Conservation (phyloP, 2,797 vertebrate genomes). For the Phalloptychus januarius region DNA sequence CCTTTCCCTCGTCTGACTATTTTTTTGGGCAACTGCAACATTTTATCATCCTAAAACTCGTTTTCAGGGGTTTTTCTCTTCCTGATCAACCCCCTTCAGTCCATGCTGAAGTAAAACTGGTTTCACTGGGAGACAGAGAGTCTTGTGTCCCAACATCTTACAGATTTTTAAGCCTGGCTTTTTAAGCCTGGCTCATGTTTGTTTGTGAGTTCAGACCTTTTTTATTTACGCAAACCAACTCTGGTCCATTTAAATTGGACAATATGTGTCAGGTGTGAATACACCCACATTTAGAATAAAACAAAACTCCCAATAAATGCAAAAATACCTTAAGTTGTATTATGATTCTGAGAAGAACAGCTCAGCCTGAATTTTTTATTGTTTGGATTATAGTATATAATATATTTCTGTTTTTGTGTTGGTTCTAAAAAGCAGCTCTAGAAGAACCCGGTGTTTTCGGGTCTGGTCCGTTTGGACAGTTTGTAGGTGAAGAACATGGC, state of each 20-base stretch:
- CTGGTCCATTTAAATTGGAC: too few species aligned
- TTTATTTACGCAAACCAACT: too few species aligned
- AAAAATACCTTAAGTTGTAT: neutral
- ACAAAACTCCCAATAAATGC: neutral
- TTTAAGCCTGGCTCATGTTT: neutral
- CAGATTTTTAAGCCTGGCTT: neutral
- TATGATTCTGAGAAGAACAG: neutral
- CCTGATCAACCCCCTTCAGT: neutral
- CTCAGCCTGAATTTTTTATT: neutral
- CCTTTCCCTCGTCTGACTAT: neutral
- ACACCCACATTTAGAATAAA: neutral
- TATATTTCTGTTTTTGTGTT: neutral
- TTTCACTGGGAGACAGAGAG: neutral
- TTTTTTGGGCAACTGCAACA: neutral
- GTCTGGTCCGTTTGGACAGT: slow-evolving; percentile 69
- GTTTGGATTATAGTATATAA: neutral
- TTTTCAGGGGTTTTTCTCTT: neutral
- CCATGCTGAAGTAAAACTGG: neutral
- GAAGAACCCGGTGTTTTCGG: slow-evolving; percentile 10
- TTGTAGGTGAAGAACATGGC: slow-evolving; percentile 75
- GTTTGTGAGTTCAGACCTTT: too few species aligned
- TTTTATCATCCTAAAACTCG: neutral
- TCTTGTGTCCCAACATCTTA: neutral
- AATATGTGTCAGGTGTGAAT: too few species aligned
- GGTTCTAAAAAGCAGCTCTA: slow-evolving; percentile 16